Conservation (phyloP, 2,888 invertebrate species). For the Tubulanus polymorphus region DNA sequence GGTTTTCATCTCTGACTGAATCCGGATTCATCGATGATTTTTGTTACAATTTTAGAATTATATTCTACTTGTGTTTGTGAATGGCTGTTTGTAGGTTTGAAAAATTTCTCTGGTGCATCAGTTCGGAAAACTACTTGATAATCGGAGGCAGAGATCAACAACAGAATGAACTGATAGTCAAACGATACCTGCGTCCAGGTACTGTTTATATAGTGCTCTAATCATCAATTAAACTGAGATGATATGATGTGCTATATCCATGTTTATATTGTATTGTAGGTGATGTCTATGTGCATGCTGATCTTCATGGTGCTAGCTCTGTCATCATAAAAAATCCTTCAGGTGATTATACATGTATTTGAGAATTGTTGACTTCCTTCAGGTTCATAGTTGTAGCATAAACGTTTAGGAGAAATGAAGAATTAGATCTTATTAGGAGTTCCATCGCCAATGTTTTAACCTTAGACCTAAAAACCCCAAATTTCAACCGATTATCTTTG, state of each 20-base stretch:
- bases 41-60: not conserved
- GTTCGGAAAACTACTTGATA: conserved; percentile 82
- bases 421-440: too few species aligned
- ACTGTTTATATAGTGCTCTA: not conserved
- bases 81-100: conserved; percentile 67
- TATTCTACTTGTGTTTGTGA: not conserved
- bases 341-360: too few species aligned
- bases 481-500: too few species aligned
- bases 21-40: too few species aligned
- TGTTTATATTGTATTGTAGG: conserved; percentile 45
- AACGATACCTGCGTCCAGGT: conserved; percentile 70
- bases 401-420: too few species aligned
- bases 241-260: not conserved
- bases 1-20: too few species aligned
- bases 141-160: conserved; percentile 96
- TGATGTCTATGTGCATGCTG: conserved; percentile 96
- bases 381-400: too few species aligned
- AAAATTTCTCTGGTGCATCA: conserved; percentile 98
- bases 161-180: conserved; percentile 98
- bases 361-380: too few species aligned
- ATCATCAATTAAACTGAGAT: not conserved
- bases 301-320: conserved; percentile 63
- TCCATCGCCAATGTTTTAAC: too few species aligned
- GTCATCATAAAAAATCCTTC: conserved; percentile 83
- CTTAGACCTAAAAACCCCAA: too few species aligned